Evolutionary conservation across 1,140 invertebrate species (phyloP), one percentile per base, ranked within the genome.

Genomic region (Sycobia sp.): DNA sequence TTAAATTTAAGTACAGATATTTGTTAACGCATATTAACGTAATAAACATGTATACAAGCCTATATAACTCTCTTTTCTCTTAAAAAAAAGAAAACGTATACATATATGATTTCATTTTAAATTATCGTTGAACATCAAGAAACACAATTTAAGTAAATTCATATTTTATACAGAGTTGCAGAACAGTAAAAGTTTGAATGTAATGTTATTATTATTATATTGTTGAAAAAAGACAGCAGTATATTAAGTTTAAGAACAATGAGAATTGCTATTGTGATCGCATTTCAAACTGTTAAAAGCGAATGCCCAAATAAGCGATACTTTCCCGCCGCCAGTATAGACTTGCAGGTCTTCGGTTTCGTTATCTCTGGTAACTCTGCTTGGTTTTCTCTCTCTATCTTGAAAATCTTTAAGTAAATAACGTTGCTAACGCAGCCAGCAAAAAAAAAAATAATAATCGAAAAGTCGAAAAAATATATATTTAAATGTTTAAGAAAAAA

Each of bases 1-100:
- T 46, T 11, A 59, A 44, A 34, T 16, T 49, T 62, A 66, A 66
- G 56, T 72, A 63, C 56, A 20, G 46, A 8, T 51, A 64, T 29
- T 36, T 34, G 2, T 39, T 44, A 38, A 29, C 58, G 55, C 29
- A 41, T 16, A 57, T 50, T 53, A 38, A 68, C 36, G 18, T 43
- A 62, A 62, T 55, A 43, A 56, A 43, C 29, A 66, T 56, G 44
- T 32, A 39, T 62, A 55, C 20, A 49, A 20, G 18, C 51, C 25
- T 56, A 49, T n/a, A n/a, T 41, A 55, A 54, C 16, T 55, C 49
- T 55, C n/a, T n/a, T 47, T 39, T 62, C 23, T 46, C 44, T 38
- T 38, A 38, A 56, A 63, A 55, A 56, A 50, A 29, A 25, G 39
- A 4, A 41, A 32, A 41, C 44, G 16, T 50, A 22, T 18, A 32